Percentiles rank a stretch among this genome's conserved stretches.
phyloP scores from a whole-genome alignment of 2,113 vertebrate species.

The Dryoscopus gambensis region DNA sequence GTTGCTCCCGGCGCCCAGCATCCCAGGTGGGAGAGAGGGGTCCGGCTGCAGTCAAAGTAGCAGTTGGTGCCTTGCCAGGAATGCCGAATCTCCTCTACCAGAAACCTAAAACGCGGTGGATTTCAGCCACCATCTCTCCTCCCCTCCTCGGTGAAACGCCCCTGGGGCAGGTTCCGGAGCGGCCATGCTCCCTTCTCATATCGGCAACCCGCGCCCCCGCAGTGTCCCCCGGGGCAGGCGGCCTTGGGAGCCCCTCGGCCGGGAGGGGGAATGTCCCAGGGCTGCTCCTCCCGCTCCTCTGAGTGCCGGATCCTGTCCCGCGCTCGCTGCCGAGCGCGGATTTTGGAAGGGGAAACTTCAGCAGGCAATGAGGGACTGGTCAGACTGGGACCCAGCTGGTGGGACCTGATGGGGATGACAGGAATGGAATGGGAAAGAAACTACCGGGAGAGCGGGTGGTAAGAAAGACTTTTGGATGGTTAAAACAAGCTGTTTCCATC shows the following conservation, averaged over 20 bases:
- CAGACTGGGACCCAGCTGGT: not conserved
- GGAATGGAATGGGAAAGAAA: not conserved
- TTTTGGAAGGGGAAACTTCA: not conserved
- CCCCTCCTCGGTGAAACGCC: not conserved
- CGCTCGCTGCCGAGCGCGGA: rapidly evolving
- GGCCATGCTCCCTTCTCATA: not conserved
- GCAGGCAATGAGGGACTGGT: not conserved
- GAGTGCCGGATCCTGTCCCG: not conserved
- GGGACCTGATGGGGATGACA: not conserved
- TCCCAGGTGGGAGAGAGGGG: not conserved
- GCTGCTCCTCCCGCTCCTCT: not conserved
- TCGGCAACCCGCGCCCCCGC: not conserved
- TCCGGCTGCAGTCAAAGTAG: not conserved
- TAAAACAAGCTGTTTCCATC: not conserved
- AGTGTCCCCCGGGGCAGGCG: not conserved
- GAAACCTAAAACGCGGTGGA: not conserved
- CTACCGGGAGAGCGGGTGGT: not conserved
- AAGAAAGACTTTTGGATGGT: not conserved
- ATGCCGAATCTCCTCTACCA: not conserved
- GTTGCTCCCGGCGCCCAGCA: not conserved
- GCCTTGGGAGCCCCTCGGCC: not conserved
- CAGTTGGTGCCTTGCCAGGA: not conserved
- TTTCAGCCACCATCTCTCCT: not conserved
- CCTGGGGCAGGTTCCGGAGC: not conserved
- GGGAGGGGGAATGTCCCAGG: not conserved